These are phyloP conservation scores for Sarcophaga carnaria DNA, from an alignment of 2,888 invertebrate genomes.

Conservation along the genomic window DNA sequence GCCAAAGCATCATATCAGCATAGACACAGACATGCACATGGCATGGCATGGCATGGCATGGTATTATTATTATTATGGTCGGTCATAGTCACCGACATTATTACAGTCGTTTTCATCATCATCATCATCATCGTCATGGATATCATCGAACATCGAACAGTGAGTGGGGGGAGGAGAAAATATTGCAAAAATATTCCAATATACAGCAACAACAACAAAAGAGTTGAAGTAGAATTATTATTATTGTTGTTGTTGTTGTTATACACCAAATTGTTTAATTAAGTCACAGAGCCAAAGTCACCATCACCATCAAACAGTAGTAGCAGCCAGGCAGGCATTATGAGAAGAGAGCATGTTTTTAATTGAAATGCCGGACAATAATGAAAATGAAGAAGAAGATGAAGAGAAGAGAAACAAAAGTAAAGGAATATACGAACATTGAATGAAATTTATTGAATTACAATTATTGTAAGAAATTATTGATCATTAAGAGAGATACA, in stretches of 20 bases:
- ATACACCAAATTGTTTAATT: conserved; percentile 40
- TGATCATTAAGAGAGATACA: neutral
- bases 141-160: neutral
- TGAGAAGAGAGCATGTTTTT: neutral
- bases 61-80: neutral
- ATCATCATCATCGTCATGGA: neutral
- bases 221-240: neutral
- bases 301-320: neutral
- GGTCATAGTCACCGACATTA: neutral
- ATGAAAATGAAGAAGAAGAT: neutral
- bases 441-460: neutral
- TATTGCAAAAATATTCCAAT: neutral
- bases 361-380: conserved; percentile 33
- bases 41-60: too few relatives aligned
- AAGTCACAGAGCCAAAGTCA: conserved; percentile 26
- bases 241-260: neutral
- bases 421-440: neutral
- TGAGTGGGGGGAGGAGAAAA: neutral
- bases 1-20: neutral
- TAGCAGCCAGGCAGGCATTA: neutral
- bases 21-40: too few relatives aligned
- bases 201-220: neutral
- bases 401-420: neutral
- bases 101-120: neutral
- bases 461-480: neutral